Conservation (phyloP, 2,797 vertebrate species). For the Poecilia picta region DNA sequence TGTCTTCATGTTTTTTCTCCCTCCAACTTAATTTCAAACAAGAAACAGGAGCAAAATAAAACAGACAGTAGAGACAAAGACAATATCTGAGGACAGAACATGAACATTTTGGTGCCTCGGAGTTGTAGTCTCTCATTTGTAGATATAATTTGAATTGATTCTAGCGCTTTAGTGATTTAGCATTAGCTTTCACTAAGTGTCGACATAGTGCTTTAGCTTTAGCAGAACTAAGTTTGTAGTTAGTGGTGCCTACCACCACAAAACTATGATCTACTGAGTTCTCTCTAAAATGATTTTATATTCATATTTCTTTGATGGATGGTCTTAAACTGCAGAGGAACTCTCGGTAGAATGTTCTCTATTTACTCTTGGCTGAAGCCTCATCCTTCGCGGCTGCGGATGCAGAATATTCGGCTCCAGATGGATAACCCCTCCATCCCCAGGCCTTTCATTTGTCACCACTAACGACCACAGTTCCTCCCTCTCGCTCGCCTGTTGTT, state of each 20-base stretch:
- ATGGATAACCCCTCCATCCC: conserved; percentile 61
- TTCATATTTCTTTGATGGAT: conserved; percentile 9
- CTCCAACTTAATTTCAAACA: background rate
- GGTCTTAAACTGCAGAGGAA: conserved; percentile 15
- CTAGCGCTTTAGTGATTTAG: no score
- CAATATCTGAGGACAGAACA: no score
- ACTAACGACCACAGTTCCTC: conserved; percentile 70
- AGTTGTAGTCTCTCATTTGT: no score
- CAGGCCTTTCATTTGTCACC: conserved; percentile 70
- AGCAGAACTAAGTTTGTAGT: no score
- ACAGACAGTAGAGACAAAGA: no score
- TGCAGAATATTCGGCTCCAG: conserved; percentile 50
- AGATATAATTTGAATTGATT: no score
- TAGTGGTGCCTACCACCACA: background rate
- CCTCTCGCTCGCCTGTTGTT: conserved; percentile 72
- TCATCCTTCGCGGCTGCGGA: conserved; percentile 35
- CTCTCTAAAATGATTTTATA: background rate
- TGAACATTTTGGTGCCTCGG: no score
- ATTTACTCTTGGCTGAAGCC: conserved; percentile 24
- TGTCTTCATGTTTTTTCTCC: no score
- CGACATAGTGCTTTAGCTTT: no score
- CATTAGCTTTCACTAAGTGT: no score
- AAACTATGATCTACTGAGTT: background rate
- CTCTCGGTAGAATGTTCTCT: conserved; percentile 16
- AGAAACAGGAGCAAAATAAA: background rate